A percentile compares a stretch with the other conserved stretches of the same genome.
Evolutionary conservation across 2,797 vertebrate genomes (phyloP).

Genomic region (Spheniscus humboldti): DNA sequence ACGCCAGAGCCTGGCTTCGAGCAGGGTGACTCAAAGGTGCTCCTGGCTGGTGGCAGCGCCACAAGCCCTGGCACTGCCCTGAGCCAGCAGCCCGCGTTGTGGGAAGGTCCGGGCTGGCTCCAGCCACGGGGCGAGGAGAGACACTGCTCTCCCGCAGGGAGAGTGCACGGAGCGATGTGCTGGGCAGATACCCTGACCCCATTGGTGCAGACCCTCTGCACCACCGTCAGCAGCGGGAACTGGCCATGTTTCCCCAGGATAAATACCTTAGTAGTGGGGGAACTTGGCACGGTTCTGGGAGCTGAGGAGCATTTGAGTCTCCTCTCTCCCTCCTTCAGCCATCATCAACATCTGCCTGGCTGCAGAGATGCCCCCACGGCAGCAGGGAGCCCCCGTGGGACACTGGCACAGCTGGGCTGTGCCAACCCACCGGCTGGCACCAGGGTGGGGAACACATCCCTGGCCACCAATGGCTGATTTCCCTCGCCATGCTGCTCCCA

Average conservation of each 20-base stretch:
- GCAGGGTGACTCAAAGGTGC: constrained; percentile 50
- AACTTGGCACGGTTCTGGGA: neutral
- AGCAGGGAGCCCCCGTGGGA: accelerated
- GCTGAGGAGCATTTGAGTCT: neutral
- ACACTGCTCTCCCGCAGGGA: neutral
- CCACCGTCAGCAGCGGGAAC: neutral
- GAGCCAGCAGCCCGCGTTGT: neutral
- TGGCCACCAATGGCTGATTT: neutral
- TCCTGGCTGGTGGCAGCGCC: constrained; percentile 10
- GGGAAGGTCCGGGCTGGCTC: neutral
- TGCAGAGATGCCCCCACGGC: neutral
- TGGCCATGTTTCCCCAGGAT: neutral
- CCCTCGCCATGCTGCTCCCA: neutral
- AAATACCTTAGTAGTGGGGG: neutral
- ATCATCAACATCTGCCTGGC: neutral
- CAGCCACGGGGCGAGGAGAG: neutral
- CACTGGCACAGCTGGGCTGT: accelerated
- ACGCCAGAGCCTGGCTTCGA: neutral
- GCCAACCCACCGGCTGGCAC: accelerated
- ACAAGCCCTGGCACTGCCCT: neutral
- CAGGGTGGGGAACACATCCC: neutral
- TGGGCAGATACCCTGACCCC: neutral
- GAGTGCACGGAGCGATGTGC: accelerated
- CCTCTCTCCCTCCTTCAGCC: neutral
- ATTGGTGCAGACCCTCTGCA: neutral